Evolutionary conservation across 2,888 invertebrate genomes (phyloP).

Genomic region (Creontiades dilutus): DNA sequence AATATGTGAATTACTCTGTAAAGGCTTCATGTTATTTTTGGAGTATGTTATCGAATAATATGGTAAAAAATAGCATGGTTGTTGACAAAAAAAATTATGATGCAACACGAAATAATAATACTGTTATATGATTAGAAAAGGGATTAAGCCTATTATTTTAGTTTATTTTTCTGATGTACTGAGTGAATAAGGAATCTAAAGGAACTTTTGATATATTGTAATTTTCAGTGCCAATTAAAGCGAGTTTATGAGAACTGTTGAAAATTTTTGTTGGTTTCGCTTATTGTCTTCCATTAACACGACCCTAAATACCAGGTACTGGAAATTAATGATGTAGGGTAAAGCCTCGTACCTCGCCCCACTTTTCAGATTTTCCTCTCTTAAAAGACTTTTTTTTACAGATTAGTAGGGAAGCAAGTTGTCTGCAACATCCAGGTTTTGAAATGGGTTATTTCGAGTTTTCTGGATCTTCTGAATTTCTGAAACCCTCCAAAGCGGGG

Average conservation of each 20-base stretch:
- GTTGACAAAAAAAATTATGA: conserved; percentile 54
- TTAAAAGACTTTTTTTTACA: too few relatives aligned
- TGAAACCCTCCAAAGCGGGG: too few relatives aligned
- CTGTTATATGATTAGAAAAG: conserved; percentile 52
- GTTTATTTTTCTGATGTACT: conserved; percentile 60
- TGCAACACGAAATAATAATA: conserved; percentile 52
- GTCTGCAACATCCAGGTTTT: too few relatives aligned
- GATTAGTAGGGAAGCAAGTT: too few relatives aligned
- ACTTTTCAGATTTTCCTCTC: too few relatives aligned
- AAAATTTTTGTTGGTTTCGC: neutral
- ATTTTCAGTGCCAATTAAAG: conserved; percentile 64
- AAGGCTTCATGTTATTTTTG: conserved; percentile 57
- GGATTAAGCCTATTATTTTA: conserved; percentile 45
- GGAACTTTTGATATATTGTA: conserved; percentile 56
- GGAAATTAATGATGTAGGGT: too few relatives aligned
- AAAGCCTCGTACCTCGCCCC: too few relatives aligned
- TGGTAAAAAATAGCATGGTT: conserved; percentile 41
- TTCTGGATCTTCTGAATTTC: too few relatives aligned
- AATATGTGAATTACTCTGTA: conserved; percentile 43
- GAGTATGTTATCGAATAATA: conserved; percentile 47
- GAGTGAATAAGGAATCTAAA: conserved; percentile 4
- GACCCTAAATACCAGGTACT: too few relatives aligned
- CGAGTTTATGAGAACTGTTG: conserved; percentile 30
- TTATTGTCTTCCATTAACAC: neutral
- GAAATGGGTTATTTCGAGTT: too few relatives aligned